A percentile compares a stretch with the other conserved stretches of the same genome.
These are phyloP conservation scores for Naso thynnoides DNA, from an alignment of 2,797 vertebrate species.

Conservation along the genomic window DNA sequence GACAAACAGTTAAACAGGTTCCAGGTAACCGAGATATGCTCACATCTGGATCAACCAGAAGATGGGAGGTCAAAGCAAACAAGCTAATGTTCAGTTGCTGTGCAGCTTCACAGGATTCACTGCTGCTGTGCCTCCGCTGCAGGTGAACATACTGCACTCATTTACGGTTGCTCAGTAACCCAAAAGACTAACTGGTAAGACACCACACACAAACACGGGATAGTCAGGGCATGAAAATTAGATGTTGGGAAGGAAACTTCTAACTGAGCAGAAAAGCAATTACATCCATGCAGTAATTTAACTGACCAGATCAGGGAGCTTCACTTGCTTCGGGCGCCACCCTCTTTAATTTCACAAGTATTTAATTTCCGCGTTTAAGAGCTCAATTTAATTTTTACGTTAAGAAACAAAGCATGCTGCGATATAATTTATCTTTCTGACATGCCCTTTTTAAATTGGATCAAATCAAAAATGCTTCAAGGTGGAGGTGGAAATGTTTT, in stretches of 20 bases:
- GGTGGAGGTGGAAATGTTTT: slow-evolving; percentile 4
- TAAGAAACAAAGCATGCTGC: slow-evolving; percentile 40
- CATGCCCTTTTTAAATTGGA: slow-evolving; percentile 49
- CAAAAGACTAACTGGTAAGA: slow-evolving; percentile 21
- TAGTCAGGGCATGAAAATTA: neutral
- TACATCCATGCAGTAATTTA: slow-evolving; percentile 39
- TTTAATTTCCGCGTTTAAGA: slow-evolving; percentile 56
- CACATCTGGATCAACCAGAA: slow-evolving; percentile 57
- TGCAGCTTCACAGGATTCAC: slow-evolving; percentile 18
- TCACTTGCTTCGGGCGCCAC: slow-evolving; percentile 31
- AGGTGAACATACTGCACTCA: slow-evolving; percentile 7
- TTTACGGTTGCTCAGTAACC: slow-evolving; percentile 19
- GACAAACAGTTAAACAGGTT: slow-evolving; percentile 48
- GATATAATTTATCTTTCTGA: slow-evolving; percentile 55
- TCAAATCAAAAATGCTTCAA: slow-evolving; percentile 44
- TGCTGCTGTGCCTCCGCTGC: slow-evolving; percentile 4
- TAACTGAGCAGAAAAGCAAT: slow-evolving; percentile 32
- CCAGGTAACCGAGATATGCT: slow-evolving; percentile 6
- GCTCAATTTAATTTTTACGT: slow-evolving; percentile 44
- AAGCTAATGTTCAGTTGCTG: slow-evolving; percentile 22
- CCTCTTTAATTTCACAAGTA: slow-evolving; percentile 51
- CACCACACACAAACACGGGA: neutral
- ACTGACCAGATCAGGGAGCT: slow-evolving; percentile 19
- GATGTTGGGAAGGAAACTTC: slow-evolving; percentile 10
- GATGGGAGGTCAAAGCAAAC: slow-evolving; percentile 51